These are phyloP conservation scores for Otolemur crassicaudatus DNA, from an alignment of 2,797 vertebrate genomes.

Conservation along the genomic window DNA sequence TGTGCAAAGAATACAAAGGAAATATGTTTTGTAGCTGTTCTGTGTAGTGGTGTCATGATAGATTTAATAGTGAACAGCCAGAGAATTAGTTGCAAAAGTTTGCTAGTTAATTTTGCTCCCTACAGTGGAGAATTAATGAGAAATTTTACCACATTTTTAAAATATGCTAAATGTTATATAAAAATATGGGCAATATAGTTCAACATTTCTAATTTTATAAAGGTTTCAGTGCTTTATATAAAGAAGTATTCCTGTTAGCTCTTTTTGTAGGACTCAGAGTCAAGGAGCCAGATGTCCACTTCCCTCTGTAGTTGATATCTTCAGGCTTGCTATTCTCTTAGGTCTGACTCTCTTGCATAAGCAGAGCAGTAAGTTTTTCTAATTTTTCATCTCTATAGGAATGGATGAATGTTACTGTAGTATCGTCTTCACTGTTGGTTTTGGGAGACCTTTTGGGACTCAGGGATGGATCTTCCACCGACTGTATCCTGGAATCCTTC, in stretches of 20 bases:
- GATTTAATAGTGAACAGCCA: not conserved
- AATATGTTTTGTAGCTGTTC: not conserved
- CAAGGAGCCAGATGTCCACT: not conserved
- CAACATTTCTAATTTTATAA: not conserved
- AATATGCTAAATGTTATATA: not conserved
- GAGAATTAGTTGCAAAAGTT: not conserved
- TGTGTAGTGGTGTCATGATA: not conserved
- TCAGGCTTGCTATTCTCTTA: not conserved
- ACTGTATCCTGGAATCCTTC: not conserved
- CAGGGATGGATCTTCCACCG: not conserved
- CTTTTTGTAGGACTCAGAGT: not conserved
- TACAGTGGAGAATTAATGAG: not conserved
- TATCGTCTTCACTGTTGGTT: not conserved
- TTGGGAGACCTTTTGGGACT: not conserved
- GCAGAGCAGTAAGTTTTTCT: not conserved
- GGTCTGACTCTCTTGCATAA: too few species aligned
- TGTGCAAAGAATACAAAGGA: not conserved
- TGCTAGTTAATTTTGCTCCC: not conserved
- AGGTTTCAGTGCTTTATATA: not conserved
- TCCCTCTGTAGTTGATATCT: not conserved
- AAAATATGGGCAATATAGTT: not conserved
- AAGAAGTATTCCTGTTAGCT: not conserved
- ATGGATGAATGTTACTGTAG: not conserved
- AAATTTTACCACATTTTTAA: not conserved
- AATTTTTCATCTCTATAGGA: not conserved